Evolutionary conservation across 2,797 vertebrate genomes (phyloP).

Genomic region (Setipinna tenuifilis): DNA sequence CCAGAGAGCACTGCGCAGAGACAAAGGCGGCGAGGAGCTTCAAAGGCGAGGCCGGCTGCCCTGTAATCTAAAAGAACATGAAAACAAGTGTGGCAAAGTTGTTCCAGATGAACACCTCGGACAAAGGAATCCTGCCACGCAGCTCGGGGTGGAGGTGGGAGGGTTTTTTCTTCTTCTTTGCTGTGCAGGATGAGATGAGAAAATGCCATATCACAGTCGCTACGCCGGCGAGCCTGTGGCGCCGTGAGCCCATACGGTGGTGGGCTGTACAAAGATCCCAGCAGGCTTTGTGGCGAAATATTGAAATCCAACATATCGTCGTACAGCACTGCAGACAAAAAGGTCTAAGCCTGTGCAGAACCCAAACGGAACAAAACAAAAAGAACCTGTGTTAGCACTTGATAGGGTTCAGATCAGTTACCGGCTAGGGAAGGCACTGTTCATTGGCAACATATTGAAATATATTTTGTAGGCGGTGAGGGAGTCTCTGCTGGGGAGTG

Average conservation of each 20-base stretch:
- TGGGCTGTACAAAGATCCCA: background rate
- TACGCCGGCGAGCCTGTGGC: background rate
- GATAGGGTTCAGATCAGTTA: conserved; percentile 63
- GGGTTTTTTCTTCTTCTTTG: conserved; percentile 31
- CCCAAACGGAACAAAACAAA: conserved; percentile 68
- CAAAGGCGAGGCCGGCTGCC: conserved; percentile 95
- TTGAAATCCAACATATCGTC: background rate
- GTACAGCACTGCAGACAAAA: conserved; percentile 43
- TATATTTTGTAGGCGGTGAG: conserved; percentile 73
- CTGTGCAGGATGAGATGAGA: conserved; percentile 70
- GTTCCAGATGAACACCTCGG: conserved; percentile 99
- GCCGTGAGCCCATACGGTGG: background rate
- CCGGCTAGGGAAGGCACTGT: conserved; percentile 59
- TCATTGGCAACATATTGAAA: conserved; percentile 72
- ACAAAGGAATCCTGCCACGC: conserved; percentile 93
- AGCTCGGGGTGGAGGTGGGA: conserved; percentile 71
- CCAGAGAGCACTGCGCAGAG: conserved; percentile 97
- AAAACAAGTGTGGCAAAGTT: conserved; percentile 99
- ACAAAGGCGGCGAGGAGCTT: conserved; percentile 95
- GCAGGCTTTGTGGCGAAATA: background rate
- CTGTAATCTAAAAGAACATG: conserved; percentile 99
- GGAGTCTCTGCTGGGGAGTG: conserved; percentile 69
- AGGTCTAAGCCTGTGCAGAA: conserved; percentile 47
- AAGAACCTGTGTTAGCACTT: conserved; percentile 70
- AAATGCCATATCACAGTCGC: conserved; percentile 57